Percentiles rank a stretch among this genome's conserved stretches.
Conservation (phyloP, 1,140 invertebrate genomes). For the Drosophila mojavensis region DNA sequence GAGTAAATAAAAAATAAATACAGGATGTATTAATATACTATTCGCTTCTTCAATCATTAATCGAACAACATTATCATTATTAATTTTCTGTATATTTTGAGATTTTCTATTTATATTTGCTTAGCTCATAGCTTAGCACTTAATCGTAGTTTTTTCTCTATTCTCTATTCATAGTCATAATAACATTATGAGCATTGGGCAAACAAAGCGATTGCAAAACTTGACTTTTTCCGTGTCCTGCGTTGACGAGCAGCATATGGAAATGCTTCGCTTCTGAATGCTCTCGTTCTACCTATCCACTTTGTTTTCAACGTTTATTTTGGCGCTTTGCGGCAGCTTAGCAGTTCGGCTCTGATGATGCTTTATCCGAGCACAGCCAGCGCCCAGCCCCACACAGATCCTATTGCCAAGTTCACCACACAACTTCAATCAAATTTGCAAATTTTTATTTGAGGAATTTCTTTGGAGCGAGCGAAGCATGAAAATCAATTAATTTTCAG, state of each 20-base stretch:
- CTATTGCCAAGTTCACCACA: conserved; percentile 33
- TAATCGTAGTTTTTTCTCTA: conserved; percentile 5
- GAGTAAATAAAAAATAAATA: too few relatives aligned
- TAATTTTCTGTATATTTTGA: too few relatives aligned
- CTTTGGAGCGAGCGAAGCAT: conserved; percentile 76
- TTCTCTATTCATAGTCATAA: conserved; percentile 28
- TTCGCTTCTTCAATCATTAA: too few relatives aligned
- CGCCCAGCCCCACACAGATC: neutral
- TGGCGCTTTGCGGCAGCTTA: conserved; percentile 68
- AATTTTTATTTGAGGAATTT: conserved; percentile 81
- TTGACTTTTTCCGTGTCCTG: conserved; percentile 37
- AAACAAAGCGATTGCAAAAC: conserved; percentile 50
- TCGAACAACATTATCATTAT: too few relatives aligned
- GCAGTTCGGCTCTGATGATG: conserved; percentile 21
- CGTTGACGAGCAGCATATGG: conserved; percentile 6
- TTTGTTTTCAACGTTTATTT: conserved; percentile 42
- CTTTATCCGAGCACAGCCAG: neutral
- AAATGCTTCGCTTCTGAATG: neutral
- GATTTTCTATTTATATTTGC: neutral
- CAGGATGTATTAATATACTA: too few relatives aligned
- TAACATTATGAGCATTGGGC: conserved; percentile 44
- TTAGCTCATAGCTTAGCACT: too few relatives aligned
- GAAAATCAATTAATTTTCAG: conserved; percentile 81
- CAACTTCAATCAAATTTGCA: conserved; percentile 81
- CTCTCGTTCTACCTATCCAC: neutral